Percentiles rank a stretch among this genome's conserved stretches.
phyloP scores from a whole-genome alignment of 2,888 invertebrate species.

The Ctena decussata region DNA sequence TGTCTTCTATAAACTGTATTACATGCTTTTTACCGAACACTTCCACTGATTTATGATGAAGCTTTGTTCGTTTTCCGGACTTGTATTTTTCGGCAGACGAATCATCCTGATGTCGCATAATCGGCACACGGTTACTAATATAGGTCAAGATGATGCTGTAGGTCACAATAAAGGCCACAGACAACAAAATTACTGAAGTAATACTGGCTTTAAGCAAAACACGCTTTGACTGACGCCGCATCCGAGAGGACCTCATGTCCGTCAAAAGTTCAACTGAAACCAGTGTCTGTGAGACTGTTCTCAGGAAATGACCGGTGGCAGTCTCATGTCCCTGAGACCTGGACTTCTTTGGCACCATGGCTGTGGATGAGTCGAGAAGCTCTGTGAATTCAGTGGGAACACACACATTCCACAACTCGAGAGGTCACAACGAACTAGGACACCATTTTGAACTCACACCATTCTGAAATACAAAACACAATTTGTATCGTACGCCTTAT shows the following conservation, averaged over 20 bases:
- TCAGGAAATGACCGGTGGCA: slow-evolving; percentile 12
- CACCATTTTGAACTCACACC: neutral
- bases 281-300: slow-evolving; percentile 45
- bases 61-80: slow-evolving; percentile 54
- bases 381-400: neutral
- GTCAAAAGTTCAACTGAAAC: slow-evolving; percentile 70
- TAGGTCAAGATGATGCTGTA: slow-evolving; percentile 76
- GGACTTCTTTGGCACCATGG: neutral
- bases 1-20: slow-evolving; percentile 38
- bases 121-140: slow-evolving; percentile 68
- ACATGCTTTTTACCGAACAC: slow-evolving; percentile 25
- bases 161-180: slow-evolving; percentile 72
- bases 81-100: slow-evolving; percentile 56
- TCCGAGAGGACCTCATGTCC: slow-evolving; percentile 69
- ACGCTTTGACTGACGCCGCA: slow-evolving; percentile 55
- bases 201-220: slow-evolving; percentile 78
- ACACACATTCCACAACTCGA: neutral
- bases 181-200: slow-evolving; percentile 73
- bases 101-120: slow-evolving; percentile 62
- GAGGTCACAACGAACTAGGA: neutral
- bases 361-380: neutral
- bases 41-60: slow-evolving; percentile 44
- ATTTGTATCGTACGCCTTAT: neutral
- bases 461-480: neutral
- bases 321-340: neutral